phyloP scores from a whole-genome alignment of 2,797 vertebrate species.

The Toxotes lorentzi region DNA sequence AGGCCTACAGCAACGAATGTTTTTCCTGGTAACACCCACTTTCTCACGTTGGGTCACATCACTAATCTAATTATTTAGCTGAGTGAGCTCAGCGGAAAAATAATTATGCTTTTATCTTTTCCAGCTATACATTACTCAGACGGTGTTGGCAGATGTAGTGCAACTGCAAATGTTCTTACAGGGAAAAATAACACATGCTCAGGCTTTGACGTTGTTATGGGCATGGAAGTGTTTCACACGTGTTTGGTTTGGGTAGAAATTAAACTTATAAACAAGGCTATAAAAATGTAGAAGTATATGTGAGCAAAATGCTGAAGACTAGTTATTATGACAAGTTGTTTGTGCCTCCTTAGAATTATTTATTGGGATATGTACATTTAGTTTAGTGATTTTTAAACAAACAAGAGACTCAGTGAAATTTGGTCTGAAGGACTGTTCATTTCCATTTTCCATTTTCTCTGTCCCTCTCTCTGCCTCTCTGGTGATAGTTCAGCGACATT shows the following conservation, averaged over 20 bases:
- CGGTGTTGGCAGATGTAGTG: slow-evolving; percentile 37
- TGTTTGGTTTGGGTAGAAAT: slow-evolving; percentile 1
- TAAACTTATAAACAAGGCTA: background rate
- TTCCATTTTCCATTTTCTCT: background rate
- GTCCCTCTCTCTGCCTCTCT: slow-evolving; percentile 13
- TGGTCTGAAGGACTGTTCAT: background rate
- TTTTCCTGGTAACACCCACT: slow-evolving; percentile 92
- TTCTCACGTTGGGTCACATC: slow-evolving; percentile 39
- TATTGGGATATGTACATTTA: slow-evolving; percentile 1
- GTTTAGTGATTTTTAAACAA: background rate
- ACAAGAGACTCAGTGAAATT: background rate
- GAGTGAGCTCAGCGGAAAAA: slow-evolving; percentile 56
- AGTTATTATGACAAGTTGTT: slow-evolving; percentile 5
- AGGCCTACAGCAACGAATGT: slow-evolving; percentile 99
- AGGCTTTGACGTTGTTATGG: background rate
- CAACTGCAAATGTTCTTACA: background rate
- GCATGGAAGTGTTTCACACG: background rate
- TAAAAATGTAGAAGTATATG: background rate
- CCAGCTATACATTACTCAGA: slow-evolving; percentile 26
- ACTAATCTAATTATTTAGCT: slow-evolving; percentile 51
- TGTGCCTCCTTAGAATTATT: background rate
- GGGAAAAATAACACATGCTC: slow-evolving; percentile 17
- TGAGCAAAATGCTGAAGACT: background rate
- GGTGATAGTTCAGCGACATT: slow-evolving; percentile 92
- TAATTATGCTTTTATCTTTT: slow-evolving; percentile 37